These are phyloP conservation scores for Macquaria australasica DNA, from an alignment of 2,113 vertebrate species.

Conservation along the genomic window DNA sequence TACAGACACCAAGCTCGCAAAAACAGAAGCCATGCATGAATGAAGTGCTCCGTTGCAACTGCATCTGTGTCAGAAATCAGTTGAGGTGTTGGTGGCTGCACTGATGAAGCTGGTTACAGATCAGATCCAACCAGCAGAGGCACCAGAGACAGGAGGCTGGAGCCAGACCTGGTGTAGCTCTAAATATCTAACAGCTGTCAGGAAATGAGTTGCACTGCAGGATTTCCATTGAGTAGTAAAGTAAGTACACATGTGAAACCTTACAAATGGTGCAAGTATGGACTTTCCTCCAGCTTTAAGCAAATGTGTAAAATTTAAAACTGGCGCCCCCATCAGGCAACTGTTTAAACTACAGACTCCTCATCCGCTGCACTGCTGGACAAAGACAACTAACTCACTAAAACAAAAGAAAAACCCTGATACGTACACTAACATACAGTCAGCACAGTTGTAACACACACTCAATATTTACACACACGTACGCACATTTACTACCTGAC, in stretches of 20 bases:
- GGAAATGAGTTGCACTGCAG: background rate
- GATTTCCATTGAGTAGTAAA: slow-evolving; percentile 16
- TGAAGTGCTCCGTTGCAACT: slow-evolving; percentile 24
- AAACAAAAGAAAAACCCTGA: slow-evolving; percentile 18
- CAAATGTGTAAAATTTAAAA: background rate
- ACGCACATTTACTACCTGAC: slow-evolving; percentile 22
- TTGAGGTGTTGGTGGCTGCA: background rate
- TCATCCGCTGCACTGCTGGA: background rate
- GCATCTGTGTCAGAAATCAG: background rate
- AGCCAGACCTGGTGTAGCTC: background rate
- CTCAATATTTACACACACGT: slow-evolving; percentile 34
- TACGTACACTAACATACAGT: slow-evolving; percentile 11
- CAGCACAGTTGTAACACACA: slow-evolving; percentile 32
- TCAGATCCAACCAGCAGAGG: background rate
- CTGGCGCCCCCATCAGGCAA: slow-evolving; percentile 52
- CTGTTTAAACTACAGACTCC: background rate
- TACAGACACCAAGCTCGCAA: background rate
- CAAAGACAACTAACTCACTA: background rate
- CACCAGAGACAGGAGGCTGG: background rate
- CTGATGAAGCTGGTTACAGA: background rate
- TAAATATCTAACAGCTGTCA: background rate
- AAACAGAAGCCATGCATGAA: slow-evolving; percentile 54
- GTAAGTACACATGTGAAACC: slow-evolving; percentile 19
- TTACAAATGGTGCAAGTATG: background rate
- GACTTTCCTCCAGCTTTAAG: background rate